phyloP scores from a whole-genome alignment of 1,140 invertebrate species.

The Colletes gigas region DNA sequence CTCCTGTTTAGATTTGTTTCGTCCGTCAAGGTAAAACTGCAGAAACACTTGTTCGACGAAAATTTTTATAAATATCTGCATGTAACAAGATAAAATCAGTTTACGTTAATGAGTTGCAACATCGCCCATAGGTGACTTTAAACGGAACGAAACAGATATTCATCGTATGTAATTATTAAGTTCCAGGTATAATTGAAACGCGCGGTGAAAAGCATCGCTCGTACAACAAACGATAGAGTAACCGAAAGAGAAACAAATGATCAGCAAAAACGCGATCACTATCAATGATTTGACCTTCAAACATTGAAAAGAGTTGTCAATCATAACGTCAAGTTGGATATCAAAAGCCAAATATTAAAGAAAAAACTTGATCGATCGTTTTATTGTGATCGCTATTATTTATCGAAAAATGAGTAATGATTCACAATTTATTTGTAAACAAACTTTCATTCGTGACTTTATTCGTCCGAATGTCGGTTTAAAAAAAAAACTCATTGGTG shows the following conservation, averaged over 20 bases:
- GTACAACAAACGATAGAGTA: neutral
- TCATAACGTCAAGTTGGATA: too few species aligned
- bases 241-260: neutral
- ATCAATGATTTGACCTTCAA: neutral
- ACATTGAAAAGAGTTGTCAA: too few species aligned
- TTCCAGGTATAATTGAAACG: neutral
- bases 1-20: slow-evolving; percentile 5
- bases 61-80: neutral
- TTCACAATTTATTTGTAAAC: too few species aligned
- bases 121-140: neutral
- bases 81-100: slow-evolving; percentile 2
- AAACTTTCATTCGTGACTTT: too few species aligned
- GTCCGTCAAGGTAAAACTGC: slow-evolving; percentile 27
- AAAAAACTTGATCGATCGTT: too few species aligned
- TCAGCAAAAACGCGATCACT: too few species aligned
- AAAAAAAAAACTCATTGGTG: too few species aligned
- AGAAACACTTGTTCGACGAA: neutral
- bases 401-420: too few species aligned
- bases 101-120: neutral
- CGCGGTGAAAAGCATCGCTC: neutral
- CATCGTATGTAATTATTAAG: slow-evolving; percentile 1
- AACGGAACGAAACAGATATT: neutral
- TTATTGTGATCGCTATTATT: too few species aligned
- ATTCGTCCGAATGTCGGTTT: too few species aligned
- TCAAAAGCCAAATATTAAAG: too few species aligned